Evolutionary conservation across 64 coral and sea anemone genomes (phyloP), one percentile per base, ranked within the genome.

Genomic region (Orbicella faveolata): DNA sequence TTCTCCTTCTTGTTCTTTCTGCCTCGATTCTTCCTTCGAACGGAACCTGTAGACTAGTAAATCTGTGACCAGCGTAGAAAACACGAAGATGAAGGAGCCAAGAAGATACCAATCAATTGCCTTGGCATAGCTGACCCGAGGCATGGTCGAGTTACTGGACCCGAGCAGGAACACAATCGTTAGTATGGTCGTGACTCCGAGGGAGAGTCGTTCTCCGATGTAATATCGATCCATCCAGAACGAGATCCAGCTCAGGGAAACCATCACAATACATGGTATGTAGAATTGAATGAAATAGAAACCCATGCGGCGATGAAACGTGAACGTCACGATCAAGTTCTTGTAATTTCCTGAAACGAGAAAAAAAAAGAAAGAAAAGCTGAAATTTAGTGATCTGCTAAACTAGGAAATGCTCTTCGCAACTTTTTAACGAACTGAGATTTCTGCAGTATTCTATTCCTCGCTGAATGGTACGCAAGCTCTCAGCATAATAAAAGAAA

Each of bases 151-250:
- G 88, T 96, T 96, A 73, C 95, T 96, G 61, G 95, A 96, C 34
- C 95, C 92, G n/a, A 96, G 91, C 51, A 96, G 87, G 36, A 96
- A 96, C 7, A 96, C 95, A 18, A 96, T 96, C 59, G 95, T 96
- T 4, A 96, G 91, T 62, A 96, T 89, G 3, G 95, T 96, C 34
- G 95, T 96, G 16, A 96, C 93, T 53, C 95, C 95, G 73, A 96
- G 95, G 1, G 95, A 96, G 34, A 96, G 89, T 70, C 91, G 88
- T 66, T 96, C 95, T 5, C 95, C 95, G 61, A 96, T 96, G 82
- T 93, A 96, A 79, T 87, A 90, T 62, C 89, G 91, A 80, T 96
- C 95, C 95, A 96, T 96, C 95, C 95, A 96, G 75, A 96, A 96
- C 0, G 95, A 96, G 57, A 96, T 93, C 95, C 95, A 96, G 62